Base-by-base conservation (phyloP, 2,888 invertebrate genomes). In the Meteorus cinctellus region DNA sequence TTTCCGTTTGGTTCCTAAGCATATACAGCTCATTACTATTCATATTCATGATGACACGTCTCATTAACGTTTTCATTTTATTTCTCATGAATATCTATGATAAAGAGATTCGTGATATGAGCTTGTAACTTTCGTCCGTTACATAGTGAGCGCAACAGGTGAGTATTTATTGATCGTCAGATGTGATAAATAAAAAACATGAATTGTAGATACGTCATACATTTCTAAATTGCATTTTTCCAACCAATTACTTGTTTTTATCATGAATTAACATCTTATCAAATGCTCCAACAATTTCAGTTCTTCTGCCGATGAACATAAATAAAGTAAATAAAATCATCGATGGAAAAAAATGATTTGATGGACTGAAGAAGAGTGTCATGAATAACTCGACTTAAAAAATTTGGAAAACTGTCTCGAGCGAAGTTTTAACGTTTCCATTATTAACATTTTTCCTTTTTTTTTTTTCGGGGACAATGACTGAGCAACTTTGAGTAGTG, bases 1-100 rank as follows among this genome's bases (percentile, higher is more conserved):
- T 78, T 78, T 79, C 79, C 79, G 79, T 75, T 77, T 45, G 45
- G 55, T 41, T 34, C 5, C 51, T 55, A 55, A 55, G 55, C 2
- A 8, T 19, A 55, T 55, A 19, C 19, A 55, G 67, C 66, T 55
- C 74, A 55, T 67, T 75, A 62, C 66, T 69, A 2, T 74, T 62
- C 51, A 10, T 51, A 31, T 41, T 36, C 48, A 62, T 41, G 75
- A 72, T 75, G 60, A 76, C 68, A 66, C 27, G 36, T 72, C 62
- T 75, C 66, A 71, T 75, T 60, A 75, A 70, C 51, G 63, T 71
- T 29, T 51, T 41, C 48, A 24, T 60, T 69, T 74, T 74, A 59
- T 48, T 51, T 45, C 63, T 68, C 36, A 69, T 62, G 24, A 45
- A n/a, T 60, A 63, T 63, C 60, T 63, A 36, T 29, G n/a, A 74